Evolutionary conservation across 2,888 invertebrate genomes (phyloP).

Genomic region (Campoplex nolae): DNA sequence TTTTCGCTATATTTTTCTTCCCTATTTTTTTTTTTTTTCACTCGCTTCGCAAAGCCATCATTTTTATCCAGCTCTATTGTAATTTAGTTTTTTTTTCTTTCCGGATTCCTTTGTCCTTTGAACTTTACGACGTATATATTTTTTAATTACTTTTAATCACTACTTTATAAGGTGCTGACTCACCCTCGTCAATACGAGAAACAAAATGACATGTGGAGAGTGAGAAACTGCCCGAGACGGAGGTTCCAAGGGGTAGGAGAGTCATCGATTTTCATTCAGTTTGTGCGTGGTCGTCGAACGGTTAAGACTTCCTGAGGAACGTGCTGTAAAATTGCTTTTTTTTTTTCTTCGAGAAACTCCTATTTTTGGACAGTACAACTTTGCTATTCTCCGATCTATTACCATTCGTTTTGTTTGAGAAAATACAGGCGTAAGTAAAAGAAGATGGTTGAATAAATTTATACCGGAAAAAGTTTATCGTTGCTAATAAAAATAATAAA

Average conservation of each 20-base stretch:
- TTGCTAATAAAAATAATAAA: background rate
- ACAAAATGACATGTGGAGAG: constrained; percentile 3
- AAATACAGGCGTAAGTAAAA: background rate
- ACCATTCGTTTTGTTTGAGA: background rate
- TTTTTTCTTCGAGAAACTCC: background rate
- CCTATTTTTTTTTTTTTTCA: constrained; percentile 8
- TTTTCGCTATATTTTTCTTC: background rate
- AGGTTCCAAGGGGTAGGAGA: constrained; percentile 5
- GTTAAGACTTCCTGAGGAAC: constrained; percentile 10
- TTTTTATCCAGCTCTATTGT: background rate
- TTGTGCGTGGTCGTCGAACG: constrained; percentile 20
- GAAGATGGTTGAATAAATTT: background rate
- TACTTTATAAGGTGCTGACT: background rate
- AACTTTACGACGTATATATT: constrained; percentile 8
- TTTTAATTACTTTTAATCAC: constrained; percentile 27
- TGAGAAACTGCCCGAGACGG: background rate
- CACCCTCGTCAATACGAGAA: background rate
- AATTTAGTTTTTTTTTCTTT: background rate
- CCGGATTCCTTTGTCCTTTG: constrained; percentile 2
- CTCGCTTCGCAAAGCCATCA: background rate
- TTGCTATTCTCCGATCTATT: background rate
- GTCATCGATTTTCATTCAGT: constrained; percentile 32
- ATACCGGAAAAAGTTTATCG: background rate
- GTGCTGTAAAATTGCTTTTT: background rate
- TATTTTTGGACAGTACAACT: background rate